Evolutionary conservation across 2,888 invertebrate species (phyloP).

Genomic region (Crocallis elinguaria): DNA sequence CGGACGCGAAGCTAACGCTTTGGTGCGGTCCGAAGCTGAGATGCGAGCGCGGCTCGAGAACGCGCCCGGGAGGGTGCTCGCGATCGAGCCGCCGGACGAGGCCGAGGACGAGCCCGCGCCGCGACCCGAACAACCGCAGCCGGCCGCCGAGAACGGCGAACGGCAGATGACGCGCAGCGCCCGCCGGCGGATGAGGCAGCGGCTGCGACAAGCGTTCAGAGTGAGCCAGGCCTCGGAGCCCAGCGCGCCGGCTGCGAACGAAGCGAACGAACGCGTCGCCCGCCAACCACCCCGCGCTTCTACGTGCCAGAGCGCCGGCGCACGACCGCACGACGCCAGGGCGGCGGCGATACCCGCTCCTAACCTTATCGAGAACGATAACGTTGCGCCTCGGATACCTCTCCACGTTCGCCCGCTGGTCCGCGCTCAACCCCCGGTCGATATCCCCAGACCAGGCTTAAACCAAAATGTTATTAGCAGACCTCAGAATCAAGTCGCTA

Average conservation of each 20-base stretch:
- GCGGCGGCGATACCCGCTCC: background rate
- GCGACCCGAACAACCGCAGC: conserved; percentile 13
- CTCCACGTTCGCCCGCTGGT: no score
- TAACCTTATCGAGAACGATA: conserved; percentile 3
- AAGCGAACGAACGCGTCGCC: conserved; percentile 29
- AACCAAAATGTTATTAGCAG: background rate
- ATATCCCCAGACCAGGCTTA: background rate
- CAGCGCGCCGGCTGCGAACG: background rate
- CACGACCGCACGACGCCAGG: background rate
- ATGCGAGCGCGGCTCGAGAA: conserved; percentile 55
- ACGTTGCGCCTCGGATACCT: background rate
- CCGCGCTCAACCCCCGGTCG: background rate
- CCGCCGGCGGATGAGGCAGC: conserved; percentile 67
- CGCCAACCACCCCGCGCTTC: background rate
- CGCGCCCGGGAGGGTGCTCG: conserved; percentile 19
- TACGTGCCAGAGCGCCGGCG: background rate
- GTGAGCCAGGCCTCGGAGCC: conserved; percentile 35
- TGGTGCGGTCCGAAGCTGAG: conserved; percentile 60
- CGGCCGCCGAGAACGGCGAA: conserved; percentile 21
- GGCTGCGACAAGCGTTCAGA: conserved; percentile 62
- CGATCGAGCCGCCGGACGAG: no score
- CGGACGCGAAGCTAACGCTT: conserved; percentile 62
- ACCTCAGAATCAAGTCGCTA: background rate
- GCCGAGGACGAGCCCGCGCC: conserved; percentile 4
- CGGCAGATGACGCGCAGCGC: conserved; percentile 61